A percentile compares a stretch with the other conserved stretches of the same genome.
Evolutionary conservation across 2,797 vertebrate genomes (phyloP).

Genomic region (Spinus olivaceus): DNA sequence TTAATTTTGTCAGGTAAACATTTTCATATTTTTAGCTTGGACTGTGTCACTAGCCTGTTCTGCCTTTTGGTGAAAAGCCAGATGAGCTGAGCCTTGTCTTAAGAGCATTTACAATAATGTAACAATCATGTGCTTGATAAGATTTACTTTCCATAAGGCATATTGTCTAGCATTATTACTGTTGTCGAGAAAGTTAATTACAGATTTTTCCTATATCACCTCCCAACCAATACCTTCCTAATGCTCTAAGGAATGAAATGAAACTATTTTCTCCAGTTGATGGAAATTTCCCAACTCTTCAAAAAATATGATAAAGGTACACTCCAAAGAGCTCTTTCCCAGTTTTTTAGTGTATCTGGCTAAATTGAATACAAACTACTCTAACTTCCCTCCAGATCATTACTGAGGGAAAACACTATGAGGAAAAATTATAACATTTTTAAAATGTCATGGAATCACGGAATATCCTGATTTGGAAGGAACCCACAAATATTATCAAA

Average conservation of each 20-base stretch:
- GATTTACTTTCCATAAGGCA: background rate
- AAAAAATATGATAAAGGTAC: background rate
- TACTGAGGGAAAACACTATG: background rate
- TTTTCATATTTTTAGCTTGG: background rate
- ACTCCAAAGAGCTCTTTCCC: background rate
- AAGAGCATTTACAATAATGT: background rate
- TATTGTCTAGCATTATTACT: background rate
- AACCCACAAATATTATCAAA: background rate
- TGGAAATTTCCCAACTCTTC: background rate
- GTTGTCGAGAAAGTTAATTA: background rate
- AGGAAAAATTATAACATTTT: background rate
- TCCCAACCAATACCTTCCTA: background rate
- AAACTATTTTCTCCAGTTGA: background rate
- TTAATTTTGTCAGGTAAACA: background rate
- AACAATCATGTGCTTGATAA: background rate
- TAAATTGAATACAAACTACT: background rate
- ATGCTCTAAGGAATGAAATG: accelerated
- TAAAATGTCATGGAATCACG: background rate
- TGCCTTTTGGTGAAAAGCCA: background rate
- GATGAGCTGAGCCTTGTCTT: background rate
- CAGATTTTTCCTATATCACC: background rate
- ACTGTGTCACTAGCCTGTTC: background rate
- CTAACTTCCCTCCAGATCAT: background rate
- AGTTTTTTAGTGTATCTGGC: background rate
- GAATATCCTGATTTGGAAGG: background rate